phyloP scores from a whole-genome alignment of 2,797 vertebrate genomes.

The Poecilia picta region DNA sequence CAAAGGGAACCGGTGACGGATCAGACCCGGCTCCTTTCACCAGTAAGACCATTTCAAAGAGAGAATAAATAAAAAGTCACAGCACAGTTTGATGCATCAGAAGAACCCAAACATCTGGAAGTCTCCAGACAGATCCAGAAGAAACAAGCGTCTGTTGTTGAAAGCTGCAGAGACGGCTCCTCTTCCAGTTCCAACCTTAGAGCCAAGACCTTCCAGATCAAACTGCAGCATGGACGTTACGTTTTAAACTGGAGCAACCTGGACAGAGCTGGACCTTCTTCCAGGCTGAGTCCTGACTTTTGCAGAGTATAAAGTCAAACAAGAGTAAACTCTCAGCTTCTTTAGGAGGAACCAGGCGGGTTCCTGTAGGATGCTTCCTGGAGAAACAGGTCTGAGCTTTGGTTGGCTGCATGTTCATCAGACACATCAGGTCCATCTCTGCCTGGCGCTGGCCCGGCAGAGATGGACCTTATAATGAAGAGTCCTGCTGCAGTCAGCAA shows the following conservation, averaged over 20 bases:
- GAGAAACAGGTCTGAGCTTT: neutral
- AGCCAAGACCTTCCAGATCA: neutral
- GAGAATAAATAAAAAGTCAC: slow-evolving; percentile 73
- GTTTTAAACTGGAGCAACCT: too few species aligned
- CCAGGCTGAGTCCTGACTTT: neutral
- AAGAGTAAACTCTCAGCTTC: neutral
- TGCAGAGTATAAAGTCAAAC: too few species aligned
- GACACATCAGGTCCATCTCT: neutral
- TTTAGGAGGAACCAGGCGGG: neutral
- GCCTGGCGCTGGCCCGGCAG: neutral
- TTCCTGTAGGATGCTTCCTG: neutral
- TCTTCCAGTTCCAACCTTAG: neutral
- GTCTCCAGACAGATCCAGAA: neutral
- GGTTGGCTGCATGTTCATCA: neutral
- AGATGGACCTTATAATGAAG: neutral
- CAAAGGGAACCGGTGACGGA: neutral
- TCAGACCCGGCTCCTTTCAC: slow-evolving; percentile 22
- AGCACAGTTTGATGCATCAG: slow-evolving; percentile 11
- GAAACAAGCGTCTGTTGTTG: neutral
- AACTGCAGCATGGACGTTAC: neutral
- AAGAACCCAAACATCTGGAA: neutral
- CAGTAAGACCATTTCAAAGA: slow-evolving; percentile 63
- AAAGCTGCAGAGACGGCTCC: neutral
- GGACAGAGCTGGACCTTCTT: neutral
- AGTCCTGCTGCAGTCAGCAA: neutral